Conservation (phyloP, 1,140 invertebrate species). For the Nephotettix cincticeps region DNA sequence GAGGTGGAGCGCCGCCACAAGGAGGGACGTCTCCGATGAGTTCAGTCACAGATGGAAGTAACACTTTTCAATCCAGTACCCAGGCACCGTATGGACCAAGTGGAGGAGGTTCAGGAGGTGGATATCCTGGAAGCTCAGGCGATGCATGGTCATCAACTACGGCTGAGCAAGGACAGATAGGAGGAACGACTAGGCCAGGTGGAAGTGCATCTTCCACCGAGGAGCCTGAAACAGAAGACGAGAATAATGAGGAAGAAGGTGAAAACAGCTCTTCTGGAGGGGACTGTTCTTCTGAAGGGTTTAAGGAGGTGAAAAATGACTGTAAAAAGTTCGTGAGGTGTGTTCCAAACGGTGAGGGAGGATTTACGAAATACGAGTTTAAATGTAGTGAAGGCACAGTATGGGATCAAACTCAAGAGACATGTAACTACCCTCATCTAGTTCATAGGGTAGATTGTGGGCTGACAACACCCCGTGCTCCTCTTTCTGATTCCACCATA, state of each 20-base stretch:
- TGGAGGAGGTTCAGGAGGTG: background rate
- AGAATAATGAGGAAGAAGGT: background rate
- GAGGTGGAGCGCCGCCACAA: too few species aligned
- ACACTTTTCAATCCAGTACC: too few species aligned
- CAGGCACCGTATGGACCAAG: too few species aligned
- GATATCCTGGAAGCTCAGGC: background rate
- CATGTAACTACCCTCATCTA: conserved; percentile 60
- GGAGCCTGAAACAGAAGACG: background rate
- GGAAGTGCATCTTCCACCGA: conserved; percentile 24
- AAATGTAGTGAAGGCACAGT: conserved; percentile 63
- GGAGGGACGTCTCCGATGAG: too few species aligned
- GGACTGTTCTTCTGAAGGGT: conserved; percentile 50
- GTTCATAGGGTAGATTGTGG: conserved; percentile 46
- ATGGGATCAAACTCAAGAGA: conserved; percentile 59
- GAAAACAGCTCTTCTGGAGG: background rate
- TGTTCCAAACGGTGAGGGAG: conserved; percentile 57
- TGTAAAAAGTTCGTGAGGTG: conserved; percentile 69
- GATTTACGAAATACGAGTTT: conserved; percentile 60
- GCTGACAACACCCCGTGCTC: conserved; percentile 24
- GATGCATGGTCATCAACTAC: conserved; percentile 2
- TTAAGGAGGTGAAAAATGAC: conserved; percentile 57
- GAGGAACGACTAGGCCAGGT: background rate
- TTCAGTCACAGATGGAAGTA: too few species aligned
- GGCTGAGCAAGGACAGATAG: background rate
- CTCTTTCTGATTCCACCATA: conserved; percentile 35